A percentile compares a stretch with the other conserved stretches of the same genome.
Conservation (phyloP, 2,113 vertebrate genomes). For the Rafetus swinhoei region DNA sequence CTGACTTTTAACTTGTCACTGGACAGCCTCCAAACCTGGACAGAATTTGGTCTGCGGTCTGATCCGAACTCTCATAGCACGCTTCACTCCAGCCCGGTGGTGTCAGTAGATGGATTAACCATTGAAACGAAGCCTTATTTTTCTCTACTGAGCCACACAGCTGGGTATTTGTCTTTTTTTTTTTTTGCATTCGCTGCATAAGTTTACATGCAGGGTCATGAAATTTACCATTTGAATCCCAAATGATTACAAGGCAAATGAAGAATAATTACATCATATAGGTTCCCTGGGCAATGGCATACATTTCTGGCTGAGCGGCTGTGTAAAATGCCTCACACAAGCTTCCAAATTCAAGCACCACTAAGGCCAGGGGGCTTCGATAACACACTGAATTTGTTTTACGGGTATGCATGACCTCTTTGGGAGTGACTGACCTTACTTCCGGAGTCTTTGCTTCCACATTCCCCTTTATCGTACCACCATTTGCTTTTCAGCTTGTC, state of each 20-base stretch:
- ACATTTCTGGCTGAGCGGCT: neutral
- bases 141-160: constrained; percentile 4
- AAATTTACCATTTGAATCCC: constrained; percentile 25
- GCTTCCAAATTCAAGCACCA: constrained; percentile 65
- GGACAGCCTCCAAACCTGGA: neutral
- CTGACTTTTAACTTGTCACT: neutral
- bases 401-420: constrained; percentile 82
- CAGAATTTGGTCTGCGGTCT: neutral
- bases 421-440: constrained; percentile 96
- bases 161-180: neutral
- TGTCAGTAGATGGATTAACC: constrained; percentile 13
- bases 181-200: neutral
- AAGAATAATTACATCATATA: constrained; percentile 37
- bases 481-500: constrained; percentile 99
- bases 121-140: neutral
- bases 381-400: constrained; percentile 77
- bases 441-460: constrained; percentile 98
- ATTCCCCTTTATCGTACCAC: constrained; percentile 99
- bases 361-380: constrained; percentile 49
- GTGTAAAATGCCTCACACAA: constrained; percentile 4
- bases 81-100: neutral
- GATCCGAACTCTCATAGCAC: neutral
- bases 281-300: neutral
- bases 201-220: neutral
- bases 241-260: constrained; percentile 36